Conservation (phyloP, 1,140 invertebrate genomes). For the Drosophila yakuba region DNA sequence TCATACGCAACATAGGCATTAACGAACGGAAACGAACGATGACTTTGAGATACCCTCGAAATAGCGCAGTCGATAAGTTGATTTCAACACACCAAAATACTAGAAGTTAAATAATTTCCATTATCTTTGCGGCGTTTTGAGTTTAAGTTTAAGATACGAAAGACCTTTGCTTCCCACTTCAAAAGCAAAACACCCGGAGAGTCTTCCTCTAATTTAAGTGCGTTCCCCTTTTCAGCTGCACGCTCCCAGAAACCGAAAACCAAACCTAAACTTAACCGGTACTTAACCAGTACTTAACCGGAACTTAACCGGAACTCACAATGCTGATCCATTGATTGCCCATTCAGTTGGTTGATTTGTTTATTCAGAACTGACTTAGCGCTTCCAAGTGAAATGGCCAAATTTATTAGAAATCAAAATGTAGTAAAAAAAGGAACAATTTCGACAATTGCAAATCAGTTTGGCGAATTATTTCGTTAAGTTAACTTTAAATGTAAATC, state of each 20-base stretch:
- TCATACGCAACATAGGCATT: conserved; percentile 48
- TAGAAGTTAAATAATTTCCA: conserved; percentile 32
- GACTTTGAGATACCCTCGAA: conserved; percentile 30
- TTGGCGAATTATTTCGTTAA: conserved; percentile 58
- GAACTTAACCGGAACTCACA: conserved; percentile 26
- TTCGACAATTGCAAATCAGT: conserved; percentile 51
- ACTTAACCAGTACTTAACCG: conserved; percentile 10
- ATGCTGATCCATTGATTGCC: conserved; percentile 39
- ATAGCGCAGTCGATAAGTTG: conserved; percentile 56
- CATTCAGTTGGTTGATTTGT: conserved; percentile 53
- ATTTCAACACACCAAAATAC: conserved; percentile 31
- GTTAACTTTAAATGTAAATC: conserved; percentile 46
- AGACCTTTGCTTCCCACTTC: conserved; percentile 61
- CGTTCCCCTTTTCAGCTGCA: conserved; percentile 30
- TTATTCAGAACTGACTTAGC: conserved; percentile 82
- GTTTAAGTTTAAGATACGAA: conserved; percentile 44
- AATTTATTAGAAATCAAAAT: conserved; percentile 80
- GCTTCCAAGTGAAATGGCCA: conserved; percentile 83
- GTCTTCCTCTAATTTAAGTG: conserved; percentile 78
- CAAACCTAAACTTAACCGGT: background rate
- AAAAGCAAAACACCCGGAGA: conserved; percentile 65
- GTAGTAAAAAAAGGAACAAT: conserved; percentile 52
- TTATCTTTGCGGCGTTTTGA: conserved; percentile 41
- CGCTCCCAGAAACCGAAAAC: conserved; percentile 24
- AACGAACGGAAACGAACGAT: conserved; percentile 16